Base-by-base conservation (phyloP, 2,888 invertebrate species). In the Orchesellides sinensis region DNA sequence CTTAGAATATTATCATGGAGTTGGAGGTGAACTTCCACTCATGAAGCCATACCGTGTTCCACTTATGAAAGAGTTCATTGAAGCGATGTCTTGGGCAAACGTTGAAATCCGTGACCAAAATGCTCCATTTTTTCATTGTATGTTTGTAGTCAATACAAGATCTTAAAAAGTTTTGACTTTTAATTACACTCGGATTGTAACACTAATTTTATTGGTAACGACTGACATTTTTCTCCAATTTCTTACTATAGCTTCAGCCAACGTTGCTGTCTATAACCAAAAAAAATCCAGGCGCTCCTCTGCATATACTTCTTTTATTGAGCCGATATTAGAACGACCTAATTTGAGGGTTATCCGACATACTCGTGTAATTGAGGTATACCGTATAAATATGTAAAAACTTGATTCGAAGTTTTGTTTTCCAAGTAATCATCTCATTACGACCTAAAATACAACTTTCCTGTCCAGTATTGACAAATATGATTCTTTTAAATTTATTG, bases 51-150 rank as follows among this genome's bases (percentile, higher is more conserved):
- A 17, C 6, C 17, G 65, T 54, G 79, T 72, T 47, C 79, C 79
- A 86, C 89, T 94, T 68, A 90, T 92, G 2, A 89, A 92, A 85
- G 90, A 91, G 49, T 88, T 94, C 52, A 86, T 93, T 78, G 89
- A 92, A 66, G 94, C 93, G 45, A 92, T 93, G 14, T 89, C 90
- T 88, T 92, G 92, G 89, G 90, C 94, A 87, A 92, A 92, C 54
- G 92, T 92, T 89, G 87, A 90, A 5, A 88, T 90, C 21, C 87
- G 90, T 32, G 91, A 92, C 87, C 89, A 92, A 66, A 92, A 92
- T 88, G 89, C 90, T 78, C 89, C 88, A 69, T 85, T 88, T 5
- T 68, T 47, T 54, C 29, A 77, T 19, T 56, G 77, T 77, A 77
- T 17, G 40, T 49, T 25, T 59, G 12, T 10, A 40, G 40, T 5